Evolutionary conservation across 2,888 invertebrate species (phyloP), one percentile per base, ranked within the genome.

Genomic region (Tachina fera): DNA sequence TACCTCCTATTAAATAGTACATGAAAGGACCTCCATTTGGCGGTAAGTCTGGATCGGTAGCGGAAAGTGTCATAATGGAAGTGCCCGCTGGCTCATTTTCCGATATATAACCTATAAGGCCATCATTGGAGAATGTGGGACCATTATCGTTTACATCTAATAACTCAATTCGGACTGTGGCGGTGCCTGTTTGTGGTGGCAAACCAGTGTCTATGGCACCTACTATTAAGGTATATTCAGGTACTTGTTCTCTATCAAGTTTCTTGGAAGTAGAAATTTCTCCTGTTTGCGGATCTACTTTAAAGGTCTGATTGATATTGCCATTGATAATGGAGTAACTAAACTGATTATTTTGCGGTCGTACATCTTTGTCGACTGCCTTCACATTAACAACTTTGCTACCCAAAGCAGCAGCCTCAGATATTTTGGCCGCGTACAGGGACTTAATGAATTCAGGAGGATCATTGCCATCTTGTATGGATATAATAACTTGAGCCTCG

Each of bases 401-500:
- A 0, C 97, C 98, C 11, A 96, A 92, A 0, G 93, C 90, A 0
- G 96, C 96, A 22, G 96, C 97, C 93, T 99, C 98, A 1, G 96
- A 96, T 31, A 98, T 94, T 84, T 94, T 95, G 0, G 96, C 95
- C 89, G 96, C 96, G 91, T 98, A 98, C 22, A 95, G 91, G 68
- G 94, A 94, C 89, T 96, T 95, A n/a, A 96, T 92, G 91, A 99
- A 99, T 91, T 97, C 97, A 0, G 98, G 98, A 0, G 98, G 98
- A 93, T 98, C 98, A 91, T 98, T 98, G 22, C 98, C 98, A 92
- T 98, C 98, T 93, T 98, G 97, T 87, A 99, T 97, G 0, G 97
- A 96, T 86, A 99, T 96, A 67, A 97, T 97, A 0, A 99, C 97
- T 93, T 97, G 97, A 5, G 98, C 98, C 93, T 97, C 98, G 91